These are phyloP conservation scores for Cyanoramphus novaezelandiae DNA, from an alignment of 2,113 vertebrate species.

Conservation along the genomic window DNA sequence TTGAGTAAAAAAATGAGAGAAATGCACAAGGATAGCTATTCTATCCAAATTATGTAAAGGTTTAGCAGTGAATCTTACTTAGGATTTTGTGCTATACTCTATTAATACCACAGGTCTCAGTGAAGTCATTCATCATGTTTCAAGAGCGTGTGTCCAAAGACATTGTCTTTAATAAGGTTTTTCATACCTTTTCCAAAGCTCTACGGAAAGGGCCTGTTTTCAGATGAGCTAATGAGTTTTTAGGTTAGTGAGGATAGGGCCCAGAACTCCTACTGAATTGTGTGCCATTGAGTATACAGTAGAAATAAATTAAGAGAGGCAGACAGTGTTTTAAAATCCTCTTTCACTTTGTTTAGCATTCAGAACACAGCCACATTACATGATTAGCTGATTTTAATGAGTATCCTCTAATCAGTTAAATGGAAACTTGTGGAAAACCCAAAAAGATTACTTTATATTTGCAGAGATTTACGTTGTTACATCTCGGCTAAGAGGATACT, in stretches of 20 bases:
- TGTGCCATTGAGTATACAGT: slow-evolving; percentile 1
- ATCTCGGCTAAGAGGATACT: slow-evolving; percentile 16
- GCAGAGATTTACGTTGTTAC: slow-evolving; percentile 22
- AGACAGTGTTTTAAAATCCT: slow-evolving; percentile 54
- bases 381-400: slow-evolving; percentile 66
- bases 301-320: slow-evolving; percentile 32
- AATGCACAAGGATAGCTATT: neutral
- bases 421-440: slow-evolving; percentile 22
- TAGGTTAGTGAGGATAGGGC: slow-evolving; percentile 26
- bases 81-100: neutral
- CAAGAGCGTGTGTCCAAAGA: neutral
- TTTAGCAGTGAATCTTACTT: neutral
- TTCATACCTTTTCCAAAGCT: neutral
- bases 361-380: slow-evolving; percentile 32
- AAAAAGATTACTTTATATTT: slow-evolving; percentile 23
- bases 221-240: slow-evolving; percentile 6
- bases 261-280: slow-evolving; percentile 18
- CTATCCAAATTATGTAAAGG: neutral
- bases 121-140: neutral
- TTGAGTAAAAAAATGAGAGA: neutral
- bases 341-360: slow-evolving; percentile 61
- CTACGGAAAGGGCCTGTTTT: neutral
- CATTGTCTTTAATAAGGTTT: neutral
- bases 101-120: neutral
- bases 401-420: slow-evolving; percentile 43